Conservation (phyloP, 2,888 invertebrate species). For the Oxytorus armatus region DNA sequence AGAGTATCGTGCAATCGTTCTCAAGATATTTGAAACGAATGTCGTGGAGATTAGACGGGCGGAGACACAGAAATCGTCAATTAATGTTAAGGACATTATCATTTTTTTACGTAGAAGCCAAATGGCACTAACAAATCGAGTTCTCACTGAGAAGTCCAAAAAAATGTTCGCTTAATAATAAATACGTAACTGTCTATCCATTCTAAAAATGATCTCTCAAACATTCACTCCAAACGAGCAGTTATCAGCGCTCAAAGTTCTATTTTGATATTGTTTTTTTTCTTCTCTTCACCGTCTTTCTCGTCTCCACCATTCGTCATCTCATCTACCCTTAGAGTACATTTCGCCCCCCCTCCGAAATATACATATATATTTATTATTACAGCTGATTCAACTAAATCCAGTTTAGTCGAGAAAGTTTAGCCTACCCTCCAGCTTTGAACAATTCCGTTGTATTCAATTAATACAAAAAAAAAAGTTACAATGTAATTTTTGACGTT, state of each 20-base stretch:
- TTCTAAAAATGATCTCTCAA: conserved; percentile 47
- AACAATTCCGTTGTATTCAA: conserved; percentile 23
- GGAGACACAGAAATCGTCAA: conserved; percentile 63
- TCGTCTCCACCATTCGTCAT: conserved; percentile 38
- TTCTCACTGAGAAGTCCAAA: conserved; percentile 27
- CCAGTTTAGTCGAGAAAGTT: conserved; percentile 66
- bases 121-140: conserved; percentile 28
- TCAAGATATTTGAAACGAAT: conserved; percentile 19
- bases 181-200: conserved; percentile 33
- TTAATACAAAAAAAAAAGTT: conserved; percentile 17
- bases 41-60: conserved; percentile 51
- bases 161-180: conserved; percentile 29
- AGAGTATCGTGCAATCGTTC: conserved; percentile 19
- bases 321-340: conserved; percentile 24
- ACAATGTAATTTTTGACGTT: too few relatives aligned
- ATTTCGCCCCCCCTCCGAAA: background rate
- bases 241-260: conserved; percentile 5
- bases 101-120: conserved; percentile 18
- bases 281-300: conserved; percentile 6
- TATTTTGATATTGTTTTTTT: background rate
- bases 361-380: background rate
- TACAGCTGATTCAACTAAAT: conserved; percentile 61
- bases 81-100: conserved; percentile 23
- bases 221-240: conserved; percentile 22
- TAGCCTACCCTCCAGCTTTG: conserved; percentile 9